Percentiles rank a stretch among this genome's conserved stretches.
Conservation (phyloP, 2,113 vertebrate species). For the Macroglossus sobrinus region DNA sequence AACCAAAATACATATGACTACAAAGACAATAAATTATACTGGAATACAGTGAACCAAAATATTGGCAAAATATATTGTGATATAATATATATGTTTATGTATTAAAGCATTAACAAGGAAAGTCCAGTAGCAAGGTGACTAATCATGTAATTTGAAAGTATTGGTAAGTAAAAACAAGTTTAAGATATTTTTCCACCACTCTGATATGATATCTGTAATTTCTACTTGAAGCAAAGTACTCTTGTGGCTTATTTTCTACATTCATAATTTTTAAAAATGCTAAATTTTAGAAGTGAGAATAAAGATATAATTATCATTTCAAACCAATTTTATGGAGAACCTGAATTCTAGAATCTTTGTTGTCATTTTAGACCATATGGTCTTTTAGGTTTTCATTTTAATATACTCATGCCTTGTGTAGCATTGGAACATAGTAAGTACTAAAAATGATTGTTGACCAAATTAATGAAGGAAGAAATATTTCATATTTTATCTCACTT, state of each 20-base stretch:
- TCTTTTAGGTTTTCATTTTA: not conserved
- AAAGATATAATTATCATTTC: not conserved
- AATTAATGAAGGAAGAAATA: not conserved
- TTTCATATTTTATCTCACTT: not conserved
- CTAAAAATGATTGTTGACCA: not conserved
- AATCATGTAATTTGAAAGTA: not conserved
- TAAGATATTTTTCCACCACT: not conserved
- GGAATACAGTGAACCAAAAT: not conserved
- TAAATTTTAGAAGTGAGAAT: not conserved
- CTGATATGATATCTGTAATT: not conserved
- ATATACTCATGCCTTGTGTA: not conserved
- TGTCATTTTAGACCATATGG: not conserved
- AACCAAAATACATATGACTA: not conserved
- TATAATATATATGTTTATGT: not conserved
- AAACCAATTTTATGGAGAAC: not conserved
- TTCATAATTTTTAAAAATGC: not conserved
- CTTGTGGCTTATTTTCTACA: not conserved
- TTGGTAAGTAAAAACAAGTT: not conserved
- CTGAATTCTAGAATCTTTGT: not conserved
- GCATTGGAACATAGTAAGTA: not conserved
- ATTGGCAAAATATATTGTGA: not conserved
- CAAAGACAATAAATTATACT: not conserved
- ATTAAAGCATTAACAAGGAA: not conserved
- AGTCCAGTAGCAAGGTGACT: not conserved
- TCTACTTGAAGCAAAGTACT: not conserved